Evolutionary conservation across 2,888 invertebrate species (phyloP).

Genomic region (Tetragonisca angustula): DNA sequence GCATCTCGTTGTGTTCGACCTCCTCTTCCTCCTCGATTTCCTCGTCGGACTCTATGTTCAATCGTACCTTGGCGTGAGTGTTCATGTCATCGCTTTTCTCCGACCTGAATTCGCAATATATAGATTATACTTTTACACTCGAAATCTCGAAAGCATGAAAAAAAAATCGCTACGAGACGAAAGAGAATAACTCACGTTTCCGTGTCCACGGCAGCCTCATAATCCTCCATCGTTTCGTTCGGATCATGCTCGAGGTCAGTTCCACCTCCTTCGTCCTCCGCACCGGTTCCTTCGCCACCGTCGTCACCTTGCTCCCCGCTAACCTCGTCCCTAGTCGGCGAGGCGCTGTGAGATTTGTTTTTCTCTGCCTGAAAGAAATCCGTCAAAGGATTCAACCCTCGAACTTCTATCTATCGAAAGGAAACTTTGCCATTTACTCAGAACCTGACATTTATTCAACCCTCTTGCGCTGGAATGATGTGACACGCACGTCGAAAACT

Average conservation of each 20-base stretch:
- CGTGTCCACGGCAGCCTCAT: conserved; percentile 88
- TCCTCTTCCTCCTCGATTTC: conserved; percentile 85
- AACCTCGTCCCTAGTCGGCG: conserved; percentile 86
- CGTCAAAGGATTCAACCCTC: neutral
- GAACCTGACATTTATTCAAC: neutral
- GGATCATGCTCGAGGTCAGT: conserved; percentile 87
- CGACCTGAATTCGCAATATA: conserved; percentile 84
- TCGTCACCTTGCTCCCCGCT: conserved; percentile 88
- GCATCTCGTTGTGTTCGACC: conserved; percentile 76
- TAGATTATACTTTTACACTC: too few relatives aligned
- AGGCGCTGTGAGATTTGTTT: conserved; percentile 87
- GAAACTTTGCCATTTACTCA: too few relatives aligned
- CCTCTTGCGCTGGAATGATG: too few relatives aligned
- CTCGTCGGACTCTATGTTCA: conserved; percentile 87
- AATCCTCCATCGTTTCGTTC: conserved; percentile 89
- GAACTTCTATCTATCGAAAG: too few relatives aligned
- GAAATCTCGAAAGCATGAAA: too few relatives aligned
- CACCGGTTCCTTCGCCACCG: conserved; percentile 86
- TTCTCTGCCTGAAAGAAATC: conserved; percentile 84
- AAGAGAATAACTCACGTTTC: conserved; percentile 85
- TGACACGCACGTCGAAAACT: too few relatives aligned
- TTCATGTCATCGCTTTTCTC: conserved; percentile 90
- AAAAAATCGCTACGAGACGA: neutral
- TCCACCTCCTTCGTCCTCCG: conserved; percentile 87
- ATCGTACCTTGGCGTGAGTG: conserved; percentile 88